Conservation (phyloP, 2,888 invertebrate genomes). For the Chloromyia formosa region DNA sequence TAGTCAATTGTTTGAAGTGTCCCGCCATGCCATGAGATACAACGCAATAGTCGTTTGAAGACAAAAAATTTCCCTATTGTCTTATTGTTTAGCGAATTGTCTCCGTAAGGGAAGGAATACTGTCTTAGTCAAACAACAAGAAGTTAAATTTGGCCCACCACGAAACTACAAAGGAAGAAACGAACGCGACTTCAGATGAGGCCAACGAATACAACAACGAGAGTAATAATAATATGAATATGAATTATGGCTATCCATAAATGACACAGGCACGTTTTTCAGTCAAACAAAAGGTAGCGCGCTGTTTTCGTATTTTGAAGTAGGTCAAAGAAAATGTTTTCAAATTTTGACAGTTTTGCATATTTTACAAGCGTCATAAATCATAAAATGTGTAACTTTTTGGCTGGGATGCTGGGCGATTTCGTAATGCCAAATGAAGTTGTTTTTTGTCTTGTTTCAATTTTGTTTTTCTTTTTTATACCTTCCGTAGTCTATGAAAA, state of each 20-base stretch:
- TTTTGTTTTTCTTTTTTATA: too few species aligned
- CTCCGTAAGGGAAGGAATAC: neutral
- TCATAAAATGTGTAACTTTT: slow-evolving; percentile 28
- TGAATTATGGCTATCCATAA: slow-evolving; percentile 35
- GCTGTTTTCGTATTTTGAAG: slow-evolving; percentile 11
- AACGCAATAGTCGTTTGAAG: neutral
- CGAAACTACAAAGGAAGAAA: neutral
- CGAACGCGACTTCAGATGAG: too few species aligned
- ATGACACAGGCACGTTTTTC: slow-evolving; percentile 33
- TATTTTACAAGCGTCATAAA: slow-evolving; percentile 34
- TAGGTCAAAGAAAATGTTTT: slow-evolving; percentile 41
- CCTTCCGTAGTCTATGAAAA: too few species aligned
- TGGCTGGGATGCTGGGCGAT: slow-evolving; percentile 1
- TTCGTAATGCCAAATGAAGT: neutral
- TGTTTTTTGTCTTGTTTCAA: slow-evolving; percentile 2
- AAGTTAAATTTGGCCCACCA: slow-evolving; percentile 30
- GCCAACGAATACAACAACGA: neutral
- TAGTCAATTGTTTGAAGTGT: slow-evolving; percentile 39
- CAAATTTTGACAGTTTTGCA: slow-evolving; percentile 41
- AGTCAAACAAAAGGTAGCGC: slow-evolving; percentile 34
- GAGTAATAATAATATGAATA: slow-evolving; percentile 35
- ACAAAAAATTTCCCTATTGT: slow-evolving; percentile 37
- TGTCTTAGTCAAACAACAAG: neutral
- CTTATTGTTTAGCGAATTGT: slow-evolving; percentile 21
- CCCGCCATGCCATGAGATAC: neutral